Evolutionary conservation across 1,140 invertebrate genomes (phyloP), one percentile per base, ranked within the genome.

Genomic region (Drosophila melanogaster): DNA sequence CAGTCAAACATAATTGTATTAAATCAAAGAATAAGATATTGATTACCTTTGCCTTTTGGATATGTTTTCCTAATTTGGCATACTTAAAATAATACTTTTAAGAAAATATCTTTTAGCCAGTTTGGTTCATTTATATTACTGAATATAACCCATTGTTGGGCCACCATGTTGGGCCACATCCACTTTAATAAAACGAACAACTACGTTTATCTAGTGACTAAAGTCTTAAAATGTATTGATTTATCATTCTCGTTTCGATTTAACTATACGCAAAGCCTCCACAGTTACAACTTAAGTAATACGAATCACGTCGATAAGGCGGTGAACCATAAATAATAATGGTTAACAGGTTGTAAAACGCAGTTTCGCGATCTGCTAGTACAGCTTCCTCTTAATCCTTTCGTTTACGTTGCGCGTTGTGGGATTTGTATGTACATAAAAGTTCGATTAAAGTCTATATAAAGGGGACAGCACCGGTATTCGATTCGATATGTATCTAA

Each of bases 231-330:
- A 60, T 78, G 47, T 77, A 66, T 73, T 65, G 58, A 19, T 86
- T 70, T 70, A 86, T 83, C 49, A 65, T 75, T 67, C 64, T 56
- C 67, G 65, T 71, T 76, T 74, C 37, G 44, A 62, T 64, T 55
- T 61, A 74, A 74, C 73, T 50, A 83, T 84, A 84, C 70, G 38
- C 59, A 55, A 58, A 85, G 83, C 81, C 81, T 85, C 83, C 56
- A 78, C 74, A 57, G 55, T 86, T 78, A 62, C 74, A 78, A 78
- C 81, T 86, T 85, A 85, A 62, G 60, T 51, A 75, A 70, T 81
- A 85, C 50, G 74, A 81, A 85, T 85, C 81, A 85, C 81, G 73
- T 66, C 77, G 49, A 43, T 84, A 85, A 85, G 81, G 81, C 81
- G 69, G 59, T 56, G 24, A 55, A 71, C 78, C 78, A 86, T 62